Conservation (phyloP, 1,140 invertebrate genomes). For the Drosophila azteca region DNA sequence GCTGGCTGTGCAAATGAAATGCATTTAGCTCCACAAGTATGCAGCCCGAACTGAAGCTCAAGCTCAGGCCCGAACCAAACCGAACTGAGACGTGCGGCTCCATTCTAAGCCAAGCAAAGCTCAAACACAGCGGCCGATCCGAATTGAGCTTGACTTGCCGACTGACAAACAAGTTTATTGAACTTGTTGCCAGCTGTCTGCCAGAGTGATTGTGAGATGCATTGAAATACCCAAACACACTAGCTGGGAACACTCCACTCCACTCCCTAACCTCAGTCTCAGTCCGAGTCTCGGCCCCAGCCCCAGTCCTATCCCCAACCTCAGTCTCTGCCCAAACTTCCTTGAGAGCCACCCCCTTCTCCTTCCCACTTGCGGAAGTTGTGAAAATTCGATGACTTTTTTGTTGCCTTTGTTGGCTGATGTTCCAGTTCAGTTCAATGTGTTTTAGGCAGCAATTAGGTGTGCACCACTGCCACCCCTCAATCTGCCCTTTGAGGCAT, state of each 20-base stretch:
- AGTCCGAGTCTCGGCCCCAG: slow-evolving; percentile 10
- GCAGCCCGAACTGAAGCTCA: no score
- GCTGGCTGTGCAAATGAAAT: no score
- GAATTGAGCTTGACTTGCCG: slow-evolving; percentile 27
- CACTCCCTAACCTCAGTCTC: background rate
- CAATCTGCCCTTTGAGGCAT: background rate
- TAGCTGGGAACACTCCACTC: no score
- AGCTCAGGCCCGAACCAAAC: no score
- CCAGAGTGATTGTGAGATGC: slow-evolving; percentile 27
- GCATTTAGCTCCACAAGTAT: no score
- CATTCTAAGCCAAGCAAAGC: slow-evolving; percentile 18
- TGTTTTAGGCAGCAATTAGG: background rate
- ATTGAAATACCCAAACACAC: slow-evolving; percentile 33
- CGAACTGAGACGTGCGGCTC: slow-evolving; percentile 15
- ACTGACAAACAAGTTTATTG: slow-evolving; percentile 71
- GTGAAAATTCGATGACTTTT: slow-evolving; percentile 26
- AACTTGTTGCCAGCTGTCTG: slow-evolving; percentile 57
- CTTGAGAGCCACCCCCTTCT: no score
- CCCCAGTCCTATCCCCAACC: background rate
- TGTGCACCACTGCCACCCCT: slow-evolving; percentile 10
- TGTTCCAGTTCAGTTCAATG: no score
- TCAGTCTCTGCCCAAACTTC: background rate
- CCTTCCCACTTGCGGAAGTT: slow-evolving; percentile 23
- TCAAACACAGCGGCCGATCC: slow-evolving; percentile 15
- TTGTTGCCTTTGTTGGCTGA: background rate